Evolutionary conservation across 2,797 vertebrate genomes (phyloP).

Genomic region (Eidolon dupreanum): DNA sequence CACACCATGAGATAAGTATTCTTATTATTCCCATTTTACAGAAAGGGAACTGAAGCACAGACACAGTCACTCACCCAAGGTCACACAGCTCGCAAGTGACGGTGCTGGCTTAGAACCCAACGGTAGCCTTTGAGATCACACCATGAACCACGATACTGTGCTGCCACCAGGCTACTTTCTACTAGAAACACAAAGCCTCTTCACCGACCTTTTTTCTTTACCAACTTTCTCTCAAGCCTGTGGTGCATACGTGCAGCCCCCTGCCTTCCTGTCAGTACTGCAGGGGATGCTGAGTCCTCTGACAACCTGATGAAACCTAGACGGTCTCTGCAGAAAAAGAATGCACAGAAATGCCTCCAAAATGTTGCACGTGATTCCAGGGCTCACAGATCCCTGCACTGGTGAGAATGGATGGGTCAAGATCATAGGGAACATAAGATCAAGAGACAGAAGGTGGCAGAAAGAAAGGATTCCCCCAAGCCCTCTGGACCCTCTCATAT

Average conservation of each 20-base stretch:
- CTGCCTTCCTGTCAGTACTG: not conserved
- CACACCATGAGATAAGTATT: not conserved
- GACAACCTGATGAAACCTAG: not conserved
- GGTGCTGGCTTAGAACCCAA: not conserved
- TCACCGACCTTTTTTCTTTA: too few relatives aligned
- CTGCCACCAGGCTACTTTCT: not conserved
- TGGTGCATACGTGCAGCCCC: not conserved
- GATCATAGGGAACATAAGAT: not conserved
- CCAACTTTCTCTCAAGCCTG: not conserved
- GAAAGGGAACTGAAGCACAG: not conserved
- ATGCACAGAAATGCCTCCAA: not conserved
- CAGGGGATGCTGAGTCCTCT: not conserved
- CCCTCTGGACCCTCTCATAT: not conserved
- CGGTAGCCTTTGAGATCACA: not conserved
- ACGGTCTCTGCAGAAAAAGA: not conserved
- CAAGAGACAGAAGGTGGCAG: not conserved
- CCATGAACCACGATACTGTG: accelerated
- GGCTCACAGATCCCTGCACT: not conserved
- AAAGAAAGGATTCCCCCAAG: not conserved
- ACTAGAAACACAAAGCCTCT: not conserved
- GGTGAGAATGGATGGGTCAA: not conserved
- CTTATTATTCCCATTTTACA: not conserved
- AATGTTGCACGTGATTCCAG: not conserved
- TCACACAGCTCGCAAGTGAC: not conserved
- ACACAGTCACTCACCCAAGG: not conserved